Percentiles rank a stretch among this genome's conserved stretches.
Conservation (phyloP, 2,888 invertebrate genomes). For the Amphiduros pacificus region DNA sequence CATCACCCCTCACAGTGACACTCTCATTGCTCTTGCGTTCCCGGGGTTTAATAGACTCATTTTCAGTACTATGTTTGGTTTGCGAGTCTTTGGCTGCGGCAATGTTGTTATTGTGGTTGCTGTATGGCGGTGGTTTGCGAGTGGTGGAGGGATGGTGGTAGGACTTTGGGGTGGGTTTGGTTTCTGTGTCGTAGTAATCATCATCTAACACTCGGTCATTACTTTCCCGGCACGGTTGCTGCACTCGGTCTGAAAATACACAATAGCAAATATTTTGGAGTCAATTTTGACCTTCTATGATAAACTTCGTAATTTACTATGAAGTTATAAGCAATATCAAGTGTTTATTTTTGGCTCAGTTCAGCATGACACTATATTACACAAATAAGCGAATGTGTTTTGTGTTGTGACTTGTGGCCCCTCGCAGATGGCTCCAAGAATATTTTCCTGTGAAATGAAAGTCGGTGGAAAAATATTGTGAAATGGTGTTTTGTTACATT, state of each 20-base stretch:
- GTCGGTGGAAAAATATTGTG: no score
- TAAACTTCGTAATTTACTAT: not conserved
- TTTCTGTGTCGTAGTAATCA: not conserved
- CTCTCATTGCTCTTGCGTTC: slow-evolving; percentile 14
- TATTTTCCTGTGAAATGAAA: no score
- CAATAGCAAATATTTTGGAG: not conserved
- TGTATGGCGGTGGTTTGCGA: not conserved
- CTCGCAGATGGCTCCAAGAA: no score
- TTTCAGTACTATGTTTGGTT: no score
- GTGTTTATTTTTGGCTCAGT: no score
- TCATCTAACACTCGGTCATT: slow-evolving; percentile 5
- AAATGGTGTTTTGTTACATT: no score
- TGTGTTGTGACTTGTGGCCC: no score
- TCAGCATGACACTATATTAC: no score
- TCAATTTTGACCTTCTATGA: not conserved
- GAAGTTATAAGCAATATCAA: not conserved
- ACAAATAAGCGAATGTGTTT: no score
- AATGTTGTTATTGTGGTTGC: not conserved
- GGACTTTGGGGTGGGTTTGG: not conserved
- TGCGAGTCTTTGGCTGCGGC: no score
- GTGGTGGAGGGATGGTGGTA: not conserved
- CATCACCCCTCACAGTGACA: no score
- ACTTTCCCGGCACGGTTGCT: slow-evolving; percentile 10
- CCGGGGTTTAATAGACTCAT: slow-evolving; percentile 12
- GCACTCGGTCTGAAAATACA: slow-evolving; percentile 8